Conservation (phyloP, 2,888 invertebrate genomes). For the Ornithoptera alexandrae region DNA sequence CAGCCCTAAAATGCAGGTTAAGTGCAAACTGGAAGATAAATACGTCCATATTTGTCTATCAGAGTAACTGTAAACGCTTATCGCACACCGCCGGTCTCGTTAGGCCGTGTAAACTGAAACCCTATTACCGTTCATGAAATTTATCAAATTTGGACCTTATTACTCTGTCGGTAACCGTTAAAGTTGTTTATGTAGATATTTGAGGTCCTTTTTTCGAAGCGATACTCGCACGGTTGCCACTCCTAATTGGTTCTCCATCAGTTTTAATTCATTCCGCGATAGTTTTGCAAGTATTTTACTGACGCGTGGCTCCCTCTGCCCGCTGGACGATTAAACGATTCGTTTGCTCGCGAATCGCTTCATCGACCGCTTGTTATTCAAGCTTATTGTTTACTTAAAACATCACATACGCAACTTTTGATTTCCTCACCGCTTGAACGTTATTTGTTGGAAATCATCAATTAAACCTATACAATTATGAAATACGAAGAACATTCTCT, state of each 20-base stretch:
- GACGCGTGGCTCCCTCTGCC: constrained; percentile 77
- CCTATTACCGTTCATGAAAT: constrained; percentile 55
- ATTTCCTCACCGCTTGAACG: background rate
- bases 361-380: constrained; percentile 54
- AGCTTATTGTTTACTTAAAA: constrained; percentile 50
- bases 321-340: constrained; percentile 72
- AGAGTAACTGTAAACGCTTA: constrained; percentile 71
- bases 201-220: constrained; percentile 69
- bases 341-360: constrained; percentile 69
- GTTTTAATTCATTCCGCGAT: constrained; percentile 79
- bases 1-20: constrained; percentile 48
- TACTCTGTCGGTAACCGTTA: constrained; percentile 41
- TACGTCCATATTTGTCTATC: constrained; percentile 79
- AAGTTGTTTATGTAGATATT: constrained; percentile 43
- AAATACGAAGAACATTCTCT: constrained; percentile 20
- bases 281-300: constrained; percentile 80
- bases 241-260: constrained; percentile 79
- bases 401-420: constrained; percentile 15
- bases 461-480: constrained; percentile 14
- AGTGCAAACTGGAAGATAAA: constrained; percentile 75
- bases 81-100: constrained; percentile 67
- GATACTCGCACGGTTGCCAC: constrained; percentile 77
- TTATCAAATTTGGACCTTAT: constrained; percentile 52
- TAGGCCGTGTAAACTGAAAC: constrained; percentile 73
- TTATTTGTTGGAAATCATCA: constrained; percentile 16